Base-by-base conservation (phyloP, 2,113 vertebrate species). In the Dasyornis broadbenti region DNA sequence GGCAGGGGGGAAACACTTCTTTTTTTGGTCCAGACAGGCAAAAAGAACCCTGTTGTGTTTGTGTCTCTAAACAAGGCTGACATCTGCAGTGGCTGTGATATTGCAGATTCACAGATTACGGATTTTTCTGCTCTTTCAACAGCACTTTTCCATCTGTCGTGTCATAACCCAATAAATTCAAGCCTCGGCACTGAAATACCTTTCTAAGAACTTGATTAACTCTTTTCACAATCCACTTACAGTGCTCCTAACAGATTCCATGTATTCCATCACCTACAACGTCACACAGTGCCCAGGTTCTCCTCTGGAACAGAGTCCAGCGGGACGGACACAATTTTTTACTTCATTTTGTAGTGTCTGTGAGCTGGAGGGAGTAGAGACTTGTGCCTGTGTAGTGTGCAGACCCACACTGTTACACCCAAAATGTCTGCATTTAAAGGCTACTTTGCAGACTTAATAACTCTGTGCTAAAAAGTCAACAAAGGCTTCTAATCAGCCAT, bases 401-500 rank as follows among this genome's bases (percentile, higher is more conserved):
- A 75, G 23, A 86, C 28, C 82, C 78, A 28, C 73, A 31, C 65
- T 57, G 19, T 73, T 47, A 44, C 63, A 22, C 80, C 52, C 45
- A 7, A 18, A 64, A 59, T 30, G 12, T 81, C 5, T 81, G 83
- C 80, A 68, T 82, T 79, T 60, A 27, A 73, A 86, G 72, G 63
- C 53, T 82, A 30, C 15, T 82, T 71, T 85, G 69, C 73, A 95
- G 81, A 59, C 23, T 78, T 76, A 68, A 77, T 23, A 86, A 75
- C 84, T 71, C 53, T 53, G 56, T 95, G 89, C 70, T 91, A n/a
- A 60, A 60, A 80, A 92, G 68, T 86, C 83, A 15, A 56, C 72
- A 64, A 57, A 86, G n/a, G 16, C 84, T 94, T 76, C 82, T 95
- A 54, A 91, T 93, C 35, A 27, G 65, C 95, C 90, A 61, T 92